Evolutionary conservation across 2,797 vertebrate species (phyloP).

Genomic region (Danio kyathit): DNA sequence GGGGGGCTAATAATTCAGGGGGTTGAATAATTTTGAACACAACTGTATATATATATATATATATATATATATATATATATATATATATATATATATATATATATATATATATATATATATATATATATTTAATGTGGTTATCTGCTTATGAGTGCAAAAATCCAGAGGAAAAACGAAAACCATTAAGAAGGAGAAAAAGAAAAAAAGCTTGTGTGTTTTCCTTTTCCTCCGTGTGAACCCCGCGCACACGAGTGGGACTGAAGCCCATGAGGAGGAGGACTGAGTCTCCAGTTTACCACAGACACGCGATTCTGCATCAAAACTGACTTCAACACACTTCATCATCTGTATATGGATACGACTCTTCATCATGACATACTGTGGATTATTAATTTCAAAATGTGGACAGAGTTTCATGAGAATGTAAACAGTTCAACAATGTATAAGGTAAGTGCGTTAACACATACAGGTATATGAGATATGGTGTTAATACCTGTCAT

Average conservation of each 20-base stretch:
- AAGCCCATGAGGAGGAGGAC: not conserved
- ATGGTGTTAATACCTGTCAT: not conserved
- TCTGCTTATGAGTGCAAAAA: not conserved
- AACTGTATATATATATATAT: too few species aligned
- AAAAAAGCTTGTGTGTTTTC: not conserved
- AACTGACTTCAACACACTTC: not conserved
- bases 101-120: too few species aligned
- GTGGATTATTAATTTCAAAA: conserved; percentile 19
- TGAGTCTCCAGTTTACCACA: not conserved
- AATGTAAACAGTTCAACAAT: not conserved
- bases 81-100: too few species aligned
- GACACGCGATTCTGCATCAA: not conserved
- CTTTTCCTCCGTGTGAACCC: not conserved
- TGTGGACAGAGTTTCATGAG: not conserved
- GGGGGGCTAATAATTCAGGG: too few species aligned
- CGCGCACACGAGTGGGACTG: not conserved
- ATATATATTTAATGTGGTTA: too few species aligned
- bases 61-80: too few species aligned
- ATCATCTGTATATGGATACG: not conserved
- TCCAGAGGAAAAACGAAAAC: not conserved
- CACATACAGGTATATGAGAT: too few species aligned
- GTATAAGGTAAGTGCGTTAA: conserved; percentile 31
- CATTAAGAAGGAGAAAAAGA: not conserved
- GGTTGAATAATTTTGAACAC: too few species aligned
- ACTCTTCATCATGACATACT: not conserved